Base-by-base conservation (phyloP, 2,113 vertebrate species). In the Thalassarche chlororhynchos region DNA sequence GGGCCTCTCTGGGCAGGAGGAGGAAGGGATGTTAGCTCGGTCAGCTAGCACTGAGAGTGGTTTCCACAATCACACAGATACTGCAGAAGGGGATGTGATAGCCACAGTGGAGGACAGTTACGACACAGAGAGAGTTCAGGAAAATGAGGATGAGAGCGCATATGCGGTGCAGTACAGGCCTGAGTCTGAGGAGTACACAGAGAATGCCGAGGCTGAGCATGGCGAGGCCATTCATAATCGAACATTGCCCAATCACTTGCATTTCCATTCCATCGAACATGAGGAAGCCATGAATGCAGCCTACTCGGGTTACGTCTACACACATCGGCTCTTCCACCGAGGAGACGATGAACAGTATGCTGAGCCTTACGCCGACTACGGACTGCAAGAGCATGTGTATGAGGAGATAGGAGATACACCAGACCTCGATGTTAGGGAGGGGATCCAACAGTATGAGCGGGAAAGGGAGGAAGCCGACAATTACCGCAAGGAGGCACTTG, bases 41-140 rank as follows among this genome's bases (percentile, higher is more conserved):
- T 99, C 99, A 5, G 99, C 99, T 34, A 99, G 99, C 98, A 99
- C 99, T 0, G 99, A 99, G 97, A 99, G 99, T 8, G 99, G 99
- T 90, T 99, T 99, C 96, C 99, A 99, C 98, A 99, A 99, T 96
- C 99, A 99, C 93, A 99, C 99, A 0, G 99, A 99, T 98, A 99
- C 99, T 16, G 99, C 99, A 1, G 99, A 99, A 94, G 99, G 99
- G 9, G 99, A 99, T 62, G 99, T 99, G 25, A 98, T 99, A 91
- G 96, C 98, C 20, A 92, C 98, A 52, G 98, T 98, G 66, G 98
- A 97, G 71, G 98, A 98, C 75, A 42, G 97, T 98, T 96, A 98
- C 0, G 98, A 98, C 14, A 85, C 95, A 2, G 98, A 98, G 61
- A 97, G 98, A 77, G 96, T 97, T 34, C 98, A 98, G 75, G 98